Conservation (phyloP, 2,113 vertebrate species). For the Cryptomyrus ogoouensis region DNA sequence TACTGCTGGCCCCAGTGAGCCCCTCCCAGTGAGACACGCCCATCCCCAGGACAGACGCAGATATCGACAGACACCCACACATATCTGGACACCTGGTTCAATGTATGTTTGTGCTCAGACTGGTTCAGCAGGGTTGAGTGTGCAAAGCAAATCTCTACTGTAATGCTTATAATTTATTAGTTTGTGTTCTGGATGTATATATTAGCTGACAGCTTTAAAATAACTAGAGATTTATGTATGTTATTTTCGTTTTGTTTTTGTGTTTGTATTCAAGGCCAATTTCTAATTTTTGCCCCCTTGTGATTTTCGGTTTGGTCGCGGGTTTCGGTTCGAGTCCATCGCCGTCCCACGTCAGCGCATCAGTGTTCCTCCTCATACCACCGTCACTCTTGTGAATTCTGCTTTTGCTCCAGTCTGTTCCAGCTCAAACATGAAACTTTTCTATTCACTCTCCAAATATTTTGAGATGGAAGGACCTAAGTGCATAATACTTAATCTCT, state of each 20-base stretch:
- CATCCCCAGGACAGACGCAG: neutral
- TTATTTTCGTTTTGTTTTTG: conserved; percentile 19
- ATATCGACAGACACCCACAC: conserved; percentile 20
- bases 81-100: neutral
- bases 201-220: conserved; percentile 35
- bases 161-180: conserved; percentile 43
- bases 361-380: too few relatives aligned
- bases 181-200: conserved; percentile 40
- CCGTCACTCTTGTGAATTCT: neutral
- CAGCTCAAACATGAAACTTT: neutral
- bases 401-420: neutral
- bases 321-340: neutral
- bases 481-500: neutral
- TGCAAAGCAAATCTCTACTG: conserved; percentile 18
- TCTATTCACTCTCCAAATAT: neutral
- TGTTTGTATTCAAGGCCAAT: conserved; percentile 19
- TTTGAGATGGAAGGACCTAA: neutral
- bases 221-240: conserved; percentile 15
- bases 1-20: neutral
- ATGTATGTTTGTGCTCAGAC: neutral
- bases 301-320: conserved; percentile 26
- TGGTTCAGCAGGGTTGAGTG: conserved; percentile 9
- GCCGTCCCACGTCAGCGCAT: too few relatives aligned
- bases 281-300: conserved; percentile 26
- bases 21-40: neutral